Base-by-base conservation (phyloP, 1,140 invertebrate species). In the Drosophila saltans region DNA sequence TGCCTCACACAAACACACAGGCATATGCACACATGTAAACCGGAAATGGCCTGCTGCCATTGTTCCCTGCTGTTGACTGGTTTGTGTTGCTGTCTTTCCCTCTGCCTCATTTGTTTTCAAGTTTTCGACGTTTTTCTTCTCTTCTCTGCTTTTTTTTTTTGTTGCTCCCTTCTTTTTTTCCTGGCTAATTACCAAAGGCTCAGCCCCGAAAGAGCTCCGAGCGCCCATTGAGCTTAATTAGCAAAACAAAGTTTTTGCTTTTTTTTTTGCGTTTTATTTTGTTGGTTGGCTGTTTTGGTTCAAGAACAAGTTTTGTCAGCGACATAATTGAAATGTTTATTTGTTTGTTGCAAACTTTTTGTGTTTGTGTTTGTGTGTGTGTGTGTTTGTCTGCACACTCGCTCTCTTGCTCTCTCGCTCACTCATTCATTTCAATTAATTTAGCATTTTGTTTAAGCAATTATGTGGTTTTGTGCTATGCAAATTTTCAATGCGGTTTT, bases 281-380 rank as follows among this genome's bases (percentile, higher is more conserved):
- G 2, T 33, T 33, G 28, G 8, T 11, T n/a, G 41, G 3, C 16
- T 45, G 41, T 21, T 48, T 48, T 48, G 16, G n/a, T 48, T 48
- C 45, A 24, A 21, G 63, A 68, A 57, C 57, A 79, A 76, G 56
- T 79, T 72, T 72, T 43, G 10, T 33, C 52, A 62, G 80, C 76
- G 62, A 88, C 84, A 89, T 86, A 89, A 86, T 86, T 86, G 83
- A 86, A 86, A 88, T 86, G 83, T 88, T 86, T 77, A 76, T 79
- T 88, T 88, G 81, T 69, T 69, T 28, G 72, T 74, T 80, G 66
- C 40, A 41, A 11, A 55, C 26, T 62, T 11, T 60, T 39, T 33
- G 11, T 74, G 59, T 61, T 56, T 58, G 24, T 69, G 45, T 45
- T 6, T 56, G 28, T 36, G 33, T 36, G 33, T 36, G 33, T 36